Base-by-base conservation (phyloP, 2,888 invertebrate genomes). In the Biston stratarius region DNA sequence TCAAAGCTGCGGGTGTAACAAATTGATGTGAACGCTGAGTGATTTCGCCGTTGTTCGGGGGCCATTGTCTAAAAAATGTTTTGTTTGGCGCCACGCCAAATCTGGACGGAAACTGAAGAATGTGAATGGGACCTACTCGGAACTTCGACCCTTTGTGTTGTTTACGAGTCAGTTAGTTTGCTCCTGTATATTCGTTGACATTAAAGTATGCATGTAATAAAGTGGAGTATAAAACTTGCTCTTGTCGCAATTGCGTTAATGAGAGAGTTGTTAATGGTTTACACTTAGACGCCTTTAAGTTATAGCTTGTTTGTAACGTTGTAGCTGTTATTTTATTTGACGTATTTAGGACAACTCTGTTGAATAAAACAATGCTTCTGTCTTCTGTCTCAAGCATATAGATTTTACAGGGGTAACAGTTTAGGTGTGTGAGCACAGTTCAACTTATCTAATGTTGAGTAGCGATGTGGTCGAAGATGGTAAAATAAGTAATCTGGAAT, bases 71-170 rank as follows among this genome's bases (percentile, higher is more conserved):
- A 70, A 73, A 70, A 75, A 74, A 72, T 73, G 63, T 74, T 64
- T 71, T 70, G 65, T 68, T 71, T 77, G 76, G 76, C 76, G 55
- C 69, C 66, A 63, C 33, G 61, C 72, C 70, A 70, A 66, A 71
- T 70, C 67, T 65, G 61, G 57, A 51, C 60, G 57, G 69, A 62
- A 64, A 58, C 66, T 56, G 62, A 42, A 34, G 44, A 48, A 55
- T 53, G 52, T 63, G 67, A 64, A 69, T 59, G 66, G 64, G 45
- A 61, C 60, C 51, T 61, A 52, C 67, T 64, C 51, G 49, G 47
- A 61, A 65, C 61, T 61, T 57, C 48, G 59, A 14, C 56, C 62
- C 34, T 56, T 57, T 68, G 49, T 62, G 61, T 64, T 61, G 57
- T 64, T 61, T 61, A 52, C 15, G 52, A 15, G 34, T 65, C 24